Evolutionary conservation across 1,140 invertebrate genomes (phyloP).

Genomic region (Proctacanthus coquilletti): DNA sequence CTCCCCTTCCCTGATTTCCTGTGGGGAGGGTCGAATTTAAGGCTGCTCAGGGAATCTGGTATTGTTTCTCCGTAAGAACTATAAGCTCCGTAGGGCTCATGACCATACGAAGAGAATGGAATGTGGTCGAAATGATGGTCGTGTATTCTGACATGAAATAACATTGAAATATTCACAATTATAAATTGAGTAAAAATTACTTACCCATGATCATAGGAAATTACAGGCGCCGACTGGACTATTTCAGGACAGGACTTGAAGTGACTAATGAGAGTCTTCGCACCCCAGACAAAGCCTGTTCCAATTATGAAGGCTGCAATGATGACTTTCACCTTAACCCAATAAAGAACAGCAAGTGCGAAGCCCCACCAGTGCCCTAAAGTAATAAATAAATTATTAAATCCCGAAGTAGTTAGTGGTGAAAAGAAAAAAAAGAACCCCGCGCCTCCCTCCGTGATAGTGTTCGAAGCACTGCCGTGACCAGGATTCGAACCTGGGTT

Average conservation of each 20-base stretch:
- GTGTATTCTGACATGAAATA: slow-evolving; percentile 6
- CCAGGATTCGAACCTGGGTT: slow-evolving; percentile 85
- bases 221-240: slow-evolving; percentile 11
- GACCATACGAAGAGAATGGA: slow-evolving; percentile 9
- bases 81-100: slow-evolving; percentile 7
- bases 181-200: neutral
- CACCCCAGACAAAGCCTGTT: slow-evolving; percentile 19
- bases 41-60: too few relatives aligned
- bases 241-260: neutral
- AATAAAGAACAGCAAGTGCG: slow-evolving; percentile 23
- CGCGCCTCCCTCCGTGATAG: slow-evolving; percentile 23
- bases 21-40: too few relatives aligned
- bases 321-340: slow-evolving; percentile 26
- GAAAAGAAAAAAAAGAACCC: slow-evolving; percentile 19
- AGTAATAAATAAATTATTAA: neutral
- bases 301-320: slow-evolving; percentile 26
- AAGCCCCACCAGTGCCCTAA: slow-evolving; percentile 10
- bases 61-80: slow-evolving; percentile 9
- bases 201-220: slow-evolving; percentile 5
- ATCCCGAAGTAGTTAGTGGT: neutral
- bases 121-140: slow-evolving; percentile 25
- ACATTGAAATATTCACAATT: too few relatives aligned
- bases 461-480: slow-evolving; percentile 38
- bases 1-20: too few relatives aligned
- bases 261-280: slow-evolving; percentile 17